Percentiles rank a stretch among this genome's conserved stretches.
These are phyloP conservation scores for Eristalinus sepulchralis DNA, from an alignment of 2,888 invertebrate genomes.

Conservation along the genomic window DNA sequence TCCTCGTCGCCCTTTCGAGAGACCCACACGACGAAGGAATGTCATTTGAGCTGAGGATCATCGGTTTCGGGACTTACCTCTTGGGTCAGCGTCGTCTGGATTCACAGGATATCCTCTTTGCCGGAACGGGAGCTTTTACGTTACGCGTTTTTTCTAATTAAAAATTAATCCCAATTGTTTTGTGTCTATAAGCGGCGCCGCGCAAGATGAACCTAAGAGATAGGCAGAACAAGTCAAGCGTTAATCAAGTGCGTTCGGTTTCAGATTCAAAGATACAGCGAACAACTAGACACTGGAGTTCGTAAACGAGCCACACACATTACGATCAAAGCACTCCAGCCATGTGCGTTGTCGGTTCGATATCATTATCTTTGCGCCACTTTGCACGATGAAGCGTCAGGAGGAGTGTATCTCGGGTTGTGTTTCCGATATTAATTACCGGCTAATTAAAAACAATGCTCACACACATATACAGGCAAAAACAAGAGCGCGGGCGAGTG, in stretches of 20 bases:
- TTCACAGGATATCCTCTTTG: neutral
- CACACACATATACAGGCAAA: slow-evolving; percentile 25
- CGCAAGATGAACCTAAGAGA: slow-evolving; percentile 13
- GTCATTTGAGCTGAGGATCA: neutral
- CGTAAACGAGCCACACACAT: neutral
- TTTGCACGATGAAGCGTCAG: neutral
- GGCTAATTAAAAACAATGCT: slow-evolving; percentile 57
- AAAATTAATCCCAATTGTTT: slow-evolving; percentile 61
- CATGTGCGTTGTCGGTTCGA: neutral
- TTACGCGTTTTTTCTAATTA: slow-evolving; percentile 58
- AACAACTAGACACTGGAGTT: neutral
- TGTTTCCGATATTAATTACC: slow-evolving; percentile 55
- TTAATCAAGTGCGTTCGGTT: neutral
- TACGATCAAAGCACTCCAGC: neutral
- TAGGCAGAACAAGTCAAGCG: neutral
- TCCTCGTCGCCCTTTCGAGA: too few species aligned
- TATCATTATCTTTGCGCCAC: slow-evolving; percentile 39
- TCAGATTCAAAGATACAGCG: neutral
- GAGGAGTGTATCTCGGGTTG: neutral
- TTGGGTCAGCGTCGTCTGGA: neutral
- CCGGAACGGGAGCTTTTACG: slow-evolving; percentile 2
- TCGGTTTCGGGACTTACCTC: neutral
- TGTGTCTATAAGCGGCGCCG: neutral
- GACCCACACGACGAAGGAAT: neutral
- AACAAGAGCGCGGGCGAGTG: neutral